Conservation (phyloP, 2,113 vertebrate species). For the Climacteris rufus region DNA sequence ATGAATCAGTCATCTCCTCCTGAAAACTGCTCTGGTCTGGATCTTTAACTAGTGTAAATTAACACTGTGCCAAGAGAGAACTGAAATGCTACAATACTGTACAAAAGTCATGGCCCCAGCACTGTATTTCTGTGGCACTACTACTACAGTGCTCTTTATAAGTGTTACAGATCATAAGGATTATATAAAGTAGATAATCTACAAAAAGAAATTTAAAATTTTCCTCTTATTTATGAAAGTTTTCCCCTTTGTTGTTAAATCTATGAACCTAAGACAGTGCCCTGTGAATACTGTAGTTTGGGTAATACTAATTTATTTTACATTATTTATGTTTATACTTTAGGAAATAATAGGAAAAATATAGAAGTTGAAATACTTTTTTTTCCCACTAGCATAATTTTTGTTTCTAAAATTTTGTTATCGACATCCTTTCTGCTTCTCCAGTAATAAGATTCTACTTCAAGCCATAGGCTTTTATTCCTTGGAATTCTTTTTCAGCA, state of each 20-base stretch:
- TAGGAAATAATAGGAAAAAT: neutral
- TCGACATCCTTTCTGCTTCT: neutral
- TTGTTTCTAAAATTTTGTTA: neutral
- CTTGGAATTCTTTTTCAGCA: neutral
- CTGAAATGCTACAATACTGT: constrained; percentile 2
- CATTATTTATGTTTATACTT: neutral
- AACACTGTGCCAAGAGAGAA: constrained; percentile 45
- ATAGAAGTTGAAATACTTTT: neutral
- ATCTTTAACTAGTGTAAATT: constrained; percentile 59
- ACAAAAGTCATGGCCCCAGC: neutral
- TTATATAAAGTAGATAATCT: neutral
- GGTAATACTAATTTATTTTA: neutral
- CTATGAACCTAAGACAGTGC: neutral
- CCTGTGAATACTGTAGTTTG: neutral
- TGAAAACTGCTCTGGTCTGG: constrained; percentile 58
- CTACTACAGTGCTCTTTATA: neutral
- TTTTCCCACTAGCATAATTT: neutral
- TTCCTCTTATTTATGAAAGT: neutral
- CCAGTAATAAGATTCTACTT: neutral
- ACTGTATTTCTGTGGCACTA: neutral
- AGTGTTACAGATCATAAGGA: neutral
- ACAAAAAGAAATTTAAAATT: neutral
- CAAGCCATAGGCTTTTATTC: neutral
- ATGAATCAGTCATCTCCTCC: constrained; percentile 65
- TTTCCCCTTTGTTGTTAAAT: neutral